phyloP scores from a whole-genome alignment of 2,888 invertebrate genomes.

The Drosophila kuntzei region DNA sequence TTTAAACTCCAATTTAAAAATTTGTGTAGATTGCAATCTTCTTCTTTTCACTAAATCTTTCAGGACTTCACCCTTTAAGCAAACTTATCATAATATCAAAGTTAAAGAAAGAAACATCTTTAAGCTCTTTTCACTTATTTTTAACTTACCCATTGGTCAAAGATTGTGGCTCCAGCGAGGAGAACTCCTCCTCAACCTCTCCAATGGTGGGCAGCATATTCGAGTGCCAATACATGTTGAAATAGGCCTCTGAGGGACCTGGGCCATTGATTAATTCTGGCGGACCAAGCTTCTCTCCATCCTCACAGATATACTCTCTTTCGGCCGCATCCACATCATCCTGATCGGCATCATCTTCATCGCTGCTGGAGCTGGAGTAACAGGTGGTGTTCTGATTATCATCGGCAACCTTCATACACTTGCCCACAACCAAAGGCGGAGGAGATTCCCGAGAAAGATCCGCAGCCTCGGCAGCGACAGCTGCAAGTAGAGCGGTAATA shows the following conservation, averaged over 20 bases:
- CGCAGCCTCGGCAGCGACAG: slow-evolving; percentile 61
- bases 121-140: not conserved
- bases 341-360: slow-evolving; percentile 71
- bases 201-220: slow-evolving; percentile 85
- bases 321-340: slow-evolving; percentile 76
- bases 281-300: slow-evolving; percentile 85
- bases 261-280: slow-evolving; percentile 85
- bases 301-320: slow-evolving; percentile 84
- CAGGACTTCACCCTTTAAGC: too few relatives aligned
- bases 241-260: slow-evolving; percentile 85
- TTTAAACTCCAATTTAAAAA: too few relatives aligned
- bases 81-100: too few relatives aligned
- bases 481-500: slow-evolving; percentile 58
- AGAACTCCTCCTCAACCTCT: slow-evolving; percentile 85
- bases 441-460: slow-evolving; percentile 62
- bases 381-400: slow-evolving; percentile 71
- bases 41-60: too few relatives aligned
- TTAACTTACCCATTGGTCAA: slow-evolving; percentile 82
- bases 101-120: too few relatives aligned
- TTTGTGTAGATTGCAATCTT: too few relatives aligned
- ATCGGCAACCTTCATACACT: slow-evolving; percentile 83
- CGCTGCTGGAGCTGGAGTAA: slow-evolving; percentile 83
- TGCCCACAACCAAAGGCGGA: slow-evolving; percentile 81
- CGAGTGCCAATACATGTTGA: slow-evolving; percentile 85
- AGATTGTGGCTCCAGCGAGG: slow-evolving; percentile 84